phyloP scores from a whole-genome alignment of 2,888 invertebrate species.

The Matsumyia berberina region DNA sequence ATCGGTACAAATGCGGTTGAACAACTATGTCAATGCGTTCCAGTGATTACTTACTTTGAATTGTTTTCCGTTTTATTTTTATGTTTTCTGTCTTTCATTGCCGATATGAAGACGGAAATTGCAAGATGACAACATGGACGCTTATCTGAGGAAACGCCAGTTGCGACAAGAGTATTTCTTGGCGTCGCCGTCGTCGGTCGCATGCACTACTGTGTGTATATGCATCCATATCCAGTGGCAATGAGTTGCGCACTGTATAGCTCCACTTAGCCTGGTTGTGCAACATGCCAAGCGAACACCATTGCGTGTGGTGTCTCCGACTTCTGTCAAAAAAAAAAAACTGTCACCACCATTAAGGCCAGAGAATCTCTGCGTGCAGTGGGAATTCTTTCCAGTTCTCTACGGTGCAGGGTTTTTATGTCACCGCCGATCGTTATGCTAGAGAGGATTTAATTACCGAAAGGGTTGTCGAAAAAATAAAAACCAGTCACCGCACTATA shows the following conservation, averaged over 20 bases:
- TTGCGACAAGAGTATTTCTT: constrained; percentile 36
- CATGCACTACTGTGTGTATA: constrained; percentile 8
- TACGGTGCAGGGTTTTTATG: constrained; percentile 6
- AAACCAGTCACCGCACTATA: not conserved
- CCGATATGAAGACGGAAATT: constrained; percentile 68
- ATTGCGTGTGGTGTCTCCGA: constrained; percentile 12
- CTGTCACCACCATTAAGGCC: not conserved
- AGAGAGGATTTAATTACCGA: constrained; percentile 22
- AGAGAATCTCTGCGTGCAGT: not conserved
- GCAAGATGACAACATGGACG: constrained; percentile 55
- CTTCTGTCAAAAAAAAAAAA: constrained; percentile 25
- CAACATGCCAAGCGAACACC: constrained; percentile 57
- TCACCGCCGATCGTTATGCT: constrained; percentile 8
- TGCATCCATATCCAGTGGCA: constrained; percentile 65
- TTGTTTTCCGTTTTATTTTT: constrained; percentile 9
- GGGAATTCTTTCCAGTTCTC: constrained; percentile 25
- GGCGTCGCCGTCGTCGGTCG: constrained; percentile 14
- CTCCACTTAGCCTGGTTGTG: constrained; percentile 66
- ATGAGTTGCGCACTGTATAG: constrained; percentile 42
- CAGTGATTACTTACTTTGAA: constrained; percentile 24
- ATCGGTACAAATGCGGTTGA: constrained; percentile 22
- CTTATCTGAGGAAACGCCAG: constrained; percentile 60
- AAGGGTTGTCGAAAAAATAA: not conserved
- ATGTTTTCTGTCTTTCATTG: constrained; percentile 21
- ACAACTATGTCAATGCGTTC: constrained; percentile 66